Conservation (phyloP, 2,797 vertebrate genomes). For the Channa striata region DNA sequence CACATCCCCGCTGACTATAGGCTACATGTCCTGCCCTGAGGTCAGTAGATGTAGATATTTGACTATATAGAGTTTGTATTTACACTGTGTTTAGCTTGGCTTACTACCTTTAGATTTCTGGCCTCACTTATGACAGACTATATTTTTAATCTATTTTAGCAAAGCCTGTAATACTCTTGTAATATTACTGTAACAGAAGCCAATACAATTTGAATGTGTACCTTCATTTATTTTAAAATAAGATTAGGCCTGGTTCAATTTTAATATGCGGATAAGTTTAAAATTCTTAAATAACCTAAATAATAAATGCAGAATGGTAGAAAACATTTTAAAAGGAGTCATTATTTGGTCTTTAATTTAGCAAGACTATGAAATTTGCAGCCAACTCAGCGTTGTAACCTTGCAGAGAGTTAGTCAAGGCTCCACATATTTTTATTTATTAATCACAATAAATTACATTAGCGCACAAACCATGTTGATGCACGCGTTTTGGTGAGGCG, state of each 20-base stretch:
- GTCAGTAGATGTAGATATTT: constrained; percentile 6
- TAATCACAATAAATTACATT: constrained; percentile 31
- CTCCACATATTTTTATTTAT: constrained; percentile 25
- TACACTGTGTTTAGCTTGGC: not conserved
- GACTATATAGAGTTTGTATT: not conserved
- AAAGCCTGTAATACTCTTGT: not conserved
- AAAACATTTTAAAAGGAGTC: not conserved
- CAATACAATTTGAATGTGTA: not conserved
- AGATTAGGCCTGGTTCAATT: not conserved
- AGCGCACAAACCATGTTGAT: constrained; percentile 13
- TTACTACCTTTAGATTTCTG: not conserved
- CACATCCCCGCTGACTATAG: constrained; percentile 28
- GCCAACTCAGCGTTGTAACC: constrained; percentile 23
- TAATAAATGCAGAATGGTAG: not conserved
- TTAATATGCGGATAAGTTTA: not conserved
- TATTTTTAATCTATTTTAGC: constrained; percentile 7
- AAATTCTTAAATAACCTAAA: not conserved
- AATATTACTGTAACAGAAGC: not conserved
- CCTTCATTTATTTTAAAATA: not conserved
- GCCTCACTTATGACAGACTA: not conserved
- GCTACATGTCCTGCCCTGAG: constrained; percentile 10
- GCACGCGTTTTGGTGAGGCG: constrained; percentile 33
- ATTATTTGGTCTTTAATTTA: constrained; percentile 28
- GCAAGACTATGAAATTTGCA: constrained; percentile 12
- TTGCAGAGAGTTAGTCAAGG: constrained; percentile 29